Percentiles rank a stretch among this genome's conserved stretches.
Evolutionary conservation across 2,113 vertebrate genomes (phyloP).

Genomic region (Tympanuchus pallidicinctus): DNA sequence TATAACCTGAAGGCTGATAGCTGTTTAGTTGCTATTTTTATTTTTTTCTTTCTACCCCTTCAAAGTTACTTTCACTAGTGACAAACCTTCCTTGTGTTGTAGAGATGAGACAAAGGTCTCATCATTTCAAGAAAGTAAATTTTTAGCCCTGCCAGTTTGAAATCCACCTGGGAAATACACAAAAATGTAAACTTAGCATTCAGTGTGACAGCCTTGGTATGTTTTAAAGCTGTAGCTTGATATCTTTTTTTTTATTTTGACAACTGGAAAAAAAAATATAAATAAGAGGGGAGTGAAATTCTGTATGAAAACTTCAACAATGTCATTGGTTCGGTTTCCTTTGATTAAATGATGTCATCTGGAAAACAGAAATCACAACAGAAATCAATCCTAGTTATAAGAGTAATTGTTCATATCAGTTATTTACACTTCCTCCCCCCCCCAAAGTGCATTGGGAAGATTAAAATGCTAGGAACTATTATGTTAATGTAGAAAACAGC

Average conservation of each 20-base stretch:
- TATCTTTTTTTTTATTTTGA: neutral
- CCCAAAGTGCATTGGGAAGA: neutral
- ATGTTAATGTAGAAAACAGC: neutral
- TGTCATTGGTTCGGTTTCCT: neutral
- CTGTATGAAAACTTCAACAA: neutral
- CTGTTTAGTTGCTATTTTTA: neutral
- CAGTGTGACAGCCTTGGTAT: neutral
- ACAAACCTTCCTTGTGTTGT: neutral
- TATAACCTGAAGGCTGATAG: conserved; percentile 22
- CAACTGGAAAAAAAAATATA: neutral
- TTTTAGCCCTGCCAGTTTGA: neutral
- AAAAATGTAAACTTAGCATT: neutral
- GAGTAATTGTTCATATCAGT: neutral
- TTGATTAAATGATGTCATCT: neutral
- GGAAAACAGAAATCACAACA: neutral
- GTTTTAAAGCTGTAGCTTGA: neutral
- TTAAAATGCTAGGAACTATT: neutral
- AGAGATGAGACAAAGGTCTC: neutral
- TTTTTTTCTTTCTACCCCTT: neutral
- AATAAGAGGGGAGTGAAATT: neutral
- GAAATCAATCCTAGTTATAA: neutral
- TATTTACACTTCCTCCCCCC: neutral
- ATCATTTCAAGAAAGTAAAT: neutral
- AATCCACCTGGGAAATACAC: neutral
- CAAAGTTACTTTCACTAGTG: neutral